A percentile compares a stretch with the other conserved stretches of the same genome.
phyloP scores from a whole-genome alignment of 2,797 vertebrate species.

The Delichon dasypus region DNA sequence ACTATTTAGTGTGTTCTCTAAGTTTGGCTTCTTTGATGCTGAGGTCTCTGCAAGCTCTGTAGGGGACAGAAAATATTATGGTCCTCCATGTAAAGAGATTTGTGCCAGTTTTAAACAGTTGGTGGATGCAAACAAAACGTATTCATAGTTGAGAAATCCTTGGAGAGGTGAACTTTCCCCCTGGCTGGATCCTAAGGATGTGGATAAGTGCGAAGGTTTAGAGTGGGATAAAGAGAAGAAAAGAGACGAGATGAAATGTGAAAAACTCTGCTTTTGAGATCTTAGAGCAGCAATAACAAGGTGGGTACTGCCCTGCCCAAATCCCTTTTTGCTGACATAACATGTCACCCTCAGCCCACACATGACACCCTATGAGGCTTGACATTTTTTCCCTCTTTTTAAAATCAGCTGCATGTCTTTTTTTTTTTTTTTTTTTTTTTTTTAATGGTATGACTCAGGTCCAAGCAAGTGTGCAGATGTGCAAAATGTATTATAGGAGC shows the following conservation, averaged over 20 bases:
- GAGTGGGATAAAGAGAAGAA: not conserved
- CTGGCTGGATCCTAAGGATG: not conserved
- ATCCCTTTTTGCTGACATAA: not conserved
- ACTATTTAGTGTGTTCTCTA: not conserved
- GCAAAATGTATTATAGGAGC: not conserved
- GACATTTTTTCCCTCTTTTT: not conserved
- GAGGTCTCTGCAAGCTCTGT: not conserved
- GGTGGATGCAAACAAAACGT: not conserved
- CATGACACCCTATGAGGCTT: fast-evolving
- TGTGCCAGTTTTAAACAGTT: not conserved
- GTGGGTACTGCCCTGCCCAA: not conserved
- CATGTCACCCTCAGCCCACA: not conserved
- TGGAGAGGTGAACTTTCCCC: not conserved
- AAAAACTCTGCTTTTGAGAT: not conserved
- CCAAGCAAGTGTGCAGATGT: not conserved
- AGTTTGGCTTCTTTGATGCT: not conserved
- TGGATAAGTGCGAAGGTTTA: not conserved
- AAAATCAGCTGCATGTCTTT: fast-evolving
- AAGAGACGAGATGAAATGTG: not conserved
- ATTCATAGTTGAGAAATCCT: not conserved
- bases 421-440: not conserved
- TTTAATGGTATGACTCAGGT: not conserved
- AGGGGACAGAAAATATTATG: not conserved
- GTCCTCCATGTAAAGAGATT: not conserved
- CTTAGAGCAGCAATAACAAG: not conserved